Conservation (phyloP, 2,797 vertebrate genomes). For the Strix occidentalis region DNA sequence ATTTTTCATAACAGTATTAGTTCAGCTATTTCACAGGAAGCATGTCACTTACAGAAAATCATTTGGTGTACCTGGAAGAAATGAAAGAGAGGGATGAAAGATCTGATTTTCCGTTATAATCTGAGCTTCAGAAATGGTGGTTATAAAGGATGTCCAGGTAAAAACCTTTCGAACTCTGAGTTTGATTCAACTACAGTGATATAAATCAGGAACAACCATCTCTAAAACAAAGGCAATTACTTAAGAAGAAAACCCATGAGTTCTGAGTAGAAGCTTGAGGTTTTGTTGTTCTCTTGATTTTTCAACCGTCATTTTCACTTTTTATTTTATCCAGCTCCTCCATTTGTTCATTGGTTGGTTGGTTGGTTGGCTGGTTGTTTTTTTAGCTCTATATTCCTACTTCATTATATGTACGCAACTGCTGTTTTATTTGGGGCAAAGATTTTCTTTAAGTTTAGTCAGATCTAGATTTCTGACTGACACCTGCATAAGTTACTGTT, state of each 20-base stretch:
- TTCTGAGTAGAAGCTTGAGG: not conserved
- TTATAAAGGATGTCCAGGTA: not conserved
- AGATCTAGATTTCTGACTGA: not conserved
- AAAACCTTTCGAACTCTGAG: not conserved
- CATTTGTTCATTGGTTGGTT: not conserved
- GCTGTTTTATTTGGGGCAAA: not conserved
- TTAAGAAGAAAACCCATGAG: not conserved
- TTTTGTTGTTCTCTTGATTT: not conserved
- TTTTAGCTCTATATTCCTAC: not conserved
- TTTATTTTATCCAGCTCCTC: not conserved
- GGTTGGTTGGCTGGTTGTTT: rapidly evolving
- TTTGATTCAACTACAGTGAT: not conserved
- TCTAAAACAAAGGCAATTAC: not conserved
- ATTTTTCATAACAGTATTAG: not conserved
- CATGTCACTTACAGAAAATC: not conserved
- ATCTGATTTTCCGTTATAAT: not conserved
- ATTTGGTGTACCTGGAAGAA: not conserved
- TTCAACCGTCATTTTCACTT: not conserved
- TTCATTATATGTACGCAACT: not conserved
- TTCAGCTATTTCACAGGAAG: not conserved
- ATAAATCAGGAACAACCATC: not conserved
- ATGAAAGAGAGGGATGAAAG: not conserved
- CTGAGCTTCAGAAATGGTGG: not conserved
- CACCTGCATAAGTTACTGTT: not conserved
- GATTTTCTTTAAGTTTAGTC: not conserved